Conservation (phyloP, 1,140 invertebrate species). For the Carposina sasakii region DNA sequence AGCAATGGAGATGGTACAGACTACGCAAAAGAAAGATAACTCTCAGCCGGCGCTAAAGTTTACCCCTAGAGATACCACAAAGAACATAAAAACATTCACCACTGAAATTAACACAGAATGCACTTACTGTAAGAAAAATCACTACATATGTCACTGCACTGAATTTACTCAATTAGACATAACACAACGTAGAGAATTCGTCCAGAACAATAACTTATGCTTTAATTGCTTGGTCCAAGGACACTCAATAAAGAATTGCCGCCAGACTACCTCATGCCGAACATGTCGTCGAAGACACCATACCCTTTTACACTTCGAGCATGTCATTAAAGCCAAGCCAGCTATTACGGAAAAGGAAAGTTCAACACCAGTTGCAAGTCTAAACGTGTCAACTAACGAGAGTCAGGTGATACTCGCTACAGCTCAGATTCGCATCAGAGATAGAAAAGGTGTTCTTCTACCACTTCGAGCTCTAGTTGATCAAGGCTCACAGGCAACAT, state of each 20-base stretch:
- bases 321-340: neutral
- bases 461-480: constrained; percentile 18
- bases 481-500: constrained; percentile 25
- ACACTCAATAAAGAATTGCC: neutral
- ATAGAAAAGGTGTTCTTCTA: neutral
- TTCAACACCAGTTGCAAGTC: neutral
- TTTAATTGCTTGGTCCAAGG: neutral
- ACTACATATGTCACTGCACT: neutral
- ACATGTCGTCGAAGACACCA: neutral
- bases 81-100: neutral
- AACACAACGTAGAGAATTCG: neutral
- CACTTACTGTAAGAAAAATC: neutral
- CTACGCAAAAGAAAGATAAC: neutral
- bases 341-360: neutral
- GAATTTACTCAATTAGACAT: neutral
- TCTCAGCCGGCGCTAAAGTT: neutral
- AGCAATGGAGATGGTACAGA: neutral
- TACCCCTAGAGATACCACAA: neutral
- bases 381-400: neutral
- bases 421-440: constrained; percentile 12
- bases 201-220: neutral
- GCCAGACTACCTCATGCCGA: neutral
- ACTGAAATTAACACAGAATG: neutral
- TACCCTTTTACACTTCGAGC: neutral
- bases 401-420: constrained; percentile 15